phyloP scores from a whole-genome alignment of 2,888 invertebrate species.

The Rhingia rostrata region DNA sequence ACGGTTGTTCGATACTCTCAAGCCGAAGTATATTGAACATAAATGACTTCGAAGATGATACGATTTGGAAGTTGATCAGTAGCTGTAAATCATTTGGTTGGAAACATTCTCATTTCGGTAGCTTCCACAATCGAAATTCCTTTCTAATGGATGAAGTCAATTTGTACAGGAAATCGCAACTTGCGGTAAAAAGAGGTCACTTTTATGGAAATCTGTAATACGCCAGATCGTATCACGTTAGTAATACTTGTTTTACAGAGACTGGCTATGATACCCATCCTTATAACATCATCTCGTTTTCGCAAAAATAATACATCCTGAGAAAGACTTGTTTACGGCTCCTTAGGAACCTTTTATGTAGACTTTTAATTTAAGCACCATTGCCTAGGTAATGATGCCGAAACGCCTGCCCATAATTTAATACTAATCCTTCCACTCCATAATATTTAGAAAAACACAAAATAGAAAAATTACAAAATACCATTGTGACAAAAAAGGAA shows the following conservation, averaged over 20 bases:
- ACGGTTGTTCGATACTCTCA: no score
- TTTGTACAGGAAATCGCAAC: no score
- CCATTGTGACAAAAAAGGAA: slow-evolving; percentile 53
- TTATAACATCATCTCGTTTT: no score
- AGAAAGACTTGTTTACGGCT: background rate
- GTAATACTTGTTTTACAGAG: background rate
- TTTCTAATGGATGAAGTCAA: no score
- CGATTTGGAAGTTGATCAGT: no score
- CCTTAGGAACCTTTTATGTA: background rate
- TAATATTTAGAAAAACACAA: slow-evolving; percentile 49
- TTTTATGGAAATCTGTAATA: no score
- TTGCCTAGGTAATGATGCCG: background rate
- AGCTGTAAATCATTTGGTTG: no score
- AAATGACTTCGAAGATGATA: no score
- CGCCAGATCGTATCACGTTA: background rate
- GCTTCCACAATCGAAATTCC: no score
- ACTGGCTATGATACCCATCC: background rate
- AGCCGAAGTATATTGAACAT: no score
- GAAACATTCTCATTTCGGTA: no score
- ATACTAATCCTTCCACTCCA: slow-evolving; percentile 58
- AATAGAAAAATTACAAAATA: slow-evolving; percentile 38
- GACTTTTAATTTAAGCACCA: background rate
- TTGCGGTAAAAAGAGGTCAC: no score
- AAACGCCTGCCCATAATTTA: slow-evolving; percentile 46
- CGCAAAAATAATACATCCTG: background rate